A percentile compares a stretch with the other conserved stretches of the same genome.
phyloP scores from a whole-genome alignment of 2,797 vertebrate species.

The Microhierax caerulescens region DNA sequence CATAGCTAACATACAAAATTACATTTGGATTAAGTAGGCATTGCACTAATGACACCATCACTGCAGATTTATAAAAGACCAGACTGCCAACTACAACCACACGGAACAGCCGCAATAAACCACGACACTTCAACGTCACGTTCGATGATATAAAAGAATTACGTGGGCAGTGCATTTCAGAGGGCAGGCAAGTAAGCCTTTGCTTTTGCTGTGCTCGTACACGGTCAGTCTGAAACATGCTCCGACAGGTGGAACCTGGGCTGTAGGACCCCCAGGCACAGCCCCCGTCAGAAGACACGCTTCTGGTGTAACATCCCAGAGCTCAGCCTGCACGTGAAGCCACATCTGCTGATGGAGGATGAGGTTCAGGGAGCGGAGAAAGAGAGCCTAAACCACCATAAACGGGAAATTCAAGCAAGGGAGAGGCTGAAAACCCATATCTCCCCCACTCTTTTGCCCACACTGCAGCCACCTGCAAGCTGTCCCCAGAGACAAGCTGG shows the following conservation, averaged over 20 bases:
- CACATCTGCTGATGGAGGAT: neutral
- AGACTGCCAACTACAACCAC: neutral
- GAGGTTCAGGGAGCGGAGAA: neutral
- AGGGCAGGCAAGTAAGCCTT: neutral
- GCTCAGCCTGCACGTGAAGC: neutral
- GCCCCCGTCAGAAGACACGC: neutral
- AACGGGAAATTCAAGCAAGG: neutral
- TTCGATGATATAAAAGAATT: neutral
- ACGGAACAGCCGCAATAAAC: neutral
- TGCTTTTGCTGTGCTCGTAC: neutral
- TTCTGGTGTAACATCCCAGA: too few relatives aligned
- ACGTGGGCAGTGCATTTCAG: accelerated
- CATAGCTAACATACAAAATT: neutral
- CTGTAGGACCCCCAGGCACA: accelerated
- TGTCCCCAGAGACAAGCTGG: neutral
- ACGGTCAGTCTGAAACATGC: accelerated
- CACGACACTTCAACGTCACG: neutral
- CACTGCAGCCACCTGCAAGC: neutral
- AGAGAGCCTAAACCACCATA: neutral
- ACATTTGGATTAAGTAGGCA: neutral
- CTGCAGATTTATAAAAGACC: neutral
- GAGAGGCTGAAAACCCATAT: neutral
- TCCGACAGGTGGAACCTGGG: neutral
- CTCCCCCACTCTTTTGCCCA: neutral
- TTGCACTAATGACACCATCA: neutral